A percentile compares a stretch with the other conserved stretches of the same genome.
Conservation (phyloP, 1,140 invertebrate species). For the Aphaenogaster floridana region DNA sequence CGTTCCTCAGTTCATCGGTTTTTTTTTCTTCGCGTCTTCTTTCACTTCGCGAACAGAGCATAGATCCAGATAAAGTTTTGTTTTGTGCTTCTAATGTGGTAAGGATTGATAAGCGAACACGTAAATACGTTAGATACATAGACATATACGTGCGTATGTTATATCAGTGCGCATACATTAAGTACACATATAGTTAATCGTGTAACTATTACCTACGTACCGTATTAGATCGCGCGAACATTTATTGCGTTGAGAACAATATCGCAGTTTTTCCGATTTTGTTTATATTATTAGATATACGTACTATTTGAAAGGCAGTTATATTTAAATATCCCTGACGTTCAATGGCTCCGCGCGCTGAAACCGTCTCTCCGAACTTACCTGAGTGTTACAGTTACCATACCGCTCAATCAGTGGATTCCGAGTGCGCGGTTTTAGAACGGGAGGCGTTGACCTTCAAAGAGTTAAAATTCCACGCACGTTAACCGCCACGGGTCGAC, state of each 20-base stretch:
- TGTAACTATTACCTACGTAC: conserved; percentile 56
- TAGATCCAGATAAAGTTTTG: conserved; percentile 12
- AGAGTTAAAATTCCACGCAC: conserved; percentile 48
- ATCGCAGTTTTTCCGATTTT: conserved; percentile 40
- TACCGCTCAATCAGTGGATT: conserved; percentile 30
- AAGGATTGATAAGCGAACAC: conserved; percentile 39
- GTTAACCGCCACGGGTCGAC: not conserved
- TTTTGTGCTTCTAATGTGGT: conserved; percentile 49
- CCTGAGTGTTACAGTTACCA: conserved; percentile 45
- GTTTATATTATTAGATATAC: conserved; percentile 40
- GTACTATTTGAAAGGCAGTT: conserved; percentile 35
- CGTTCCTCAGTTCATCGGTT: conserved; percentile 41
- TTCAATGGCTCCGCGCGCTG: conserved; percentile 12
- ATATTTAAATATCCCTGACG: conserved; percentile 11
- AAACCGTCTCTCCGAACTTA: conserved; percentile 19
- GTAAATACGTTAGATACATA: conserved; percentile 55
- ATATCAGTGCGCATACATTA: conserved; percentile 54
- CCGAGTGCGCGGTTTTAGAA: not conserved
- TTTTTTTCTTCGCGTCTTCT: conserved; percentile 21
- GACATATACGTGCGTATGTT: conserved; percentile 43
- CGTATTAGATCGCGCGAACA: conserved; percentile 49
- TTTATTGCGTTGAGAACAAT: conserved; percentile 47
- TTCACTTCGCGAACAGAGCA: conserved; percentile 9
- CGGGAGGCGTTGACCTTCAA: conserved; percentile 17
- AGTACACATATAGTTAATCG: conserved; percentile 63